A percentile compares a stretch with the other conserved stretches of the same genome.
phyloP scores from a whole-genome alignment of 2,888 invertebrate species.

The Spilarctia lutea region DNA sequence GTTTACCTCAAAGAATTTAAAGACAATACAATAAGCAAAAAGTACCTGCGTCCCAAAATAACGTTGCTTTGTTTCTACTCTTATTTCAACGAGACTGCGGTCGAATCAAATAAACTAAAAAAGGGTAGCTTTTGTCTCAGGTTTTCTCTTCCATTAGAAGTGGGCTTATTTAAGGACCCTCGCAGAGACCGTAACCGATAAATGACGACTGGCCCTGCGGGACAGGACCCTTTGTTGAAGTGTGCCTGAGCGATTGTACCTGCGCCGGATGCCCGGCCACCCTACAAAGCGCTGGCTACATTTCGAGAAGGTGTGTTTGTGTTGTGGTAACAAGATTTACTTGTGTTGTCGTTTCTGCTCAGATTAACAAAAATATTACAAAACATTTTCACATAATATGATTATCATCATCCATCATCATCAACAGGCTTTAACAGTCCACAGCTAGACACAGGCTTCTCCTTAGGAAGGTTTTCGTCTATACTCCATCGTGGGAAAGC shows the following conservation, averaged over 20 bases:
- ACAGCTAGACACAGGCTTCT: too few species aligned
- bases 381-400: too few species aligned
- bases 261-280: background rate
- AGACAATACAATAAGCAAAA: background rate
- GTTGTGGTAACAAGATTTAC: background rate
- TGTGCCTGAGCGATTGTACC: constrained; percentile 8
- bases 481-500: too few species aligned
- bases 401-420: too few species aligned
- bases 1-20: background rate
- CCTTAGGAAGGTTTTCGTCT: too few species aligned
- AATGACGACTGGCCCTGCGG: constrained; percentile 23
- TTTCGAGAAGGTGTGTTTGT: background rate
- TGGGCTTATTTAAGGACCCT: constrained; percentile 16
- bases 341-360: background rate
- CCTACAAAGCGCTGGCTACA: background rate
- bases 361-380: background rate
- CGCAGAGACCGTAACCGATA: constrained; percentile 19
- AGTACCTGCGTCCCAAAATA: background rate
- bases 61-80: background rate
- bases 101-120: constrained; percentile 4
- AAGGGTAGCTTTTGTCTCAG: constrained; percentile 15
- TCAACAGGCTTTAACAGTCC: too few species aligned
- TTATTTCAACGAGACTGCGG: too few species aligned
- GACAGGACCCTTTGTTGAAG: constrained; percentile 22
- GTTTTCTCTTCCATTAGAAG: constrained; percentile 6